Evolutionary conservation across 1,140 invertebrate genomes (phyloP), one percentile per base, ranked within the genome.

Genomic region (Drosophila sproati): DNA sequence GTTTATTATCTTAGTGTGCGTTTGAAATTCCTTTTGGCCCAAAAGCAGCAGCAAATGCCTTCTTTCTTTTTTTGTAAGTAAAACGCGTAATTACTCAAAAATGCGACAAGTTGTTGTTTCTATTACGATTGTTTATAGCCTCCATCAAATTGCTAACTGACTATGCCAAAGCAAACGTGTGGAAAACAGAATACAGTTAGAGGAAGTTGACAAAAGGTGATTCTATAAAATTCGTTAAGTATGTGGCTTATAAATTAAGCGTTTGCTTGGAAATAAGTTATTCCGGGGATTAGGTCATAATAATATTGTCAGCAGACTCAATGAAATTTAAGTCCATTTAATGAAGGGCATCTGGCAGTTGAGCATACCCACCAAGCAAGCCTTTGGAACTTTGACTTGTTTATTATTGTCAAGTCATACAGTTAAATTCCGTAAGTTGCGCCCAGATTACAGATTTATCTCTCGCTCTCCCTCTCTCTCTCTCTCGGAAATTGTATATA

Each of bases 11-110:
- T 83, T 41, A 72, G 48, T 69, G 59, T 63, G 35, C 56, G 64
- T 66, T 80, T 77, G 60, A 80, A 82, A 83, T 85, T 85, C 78
- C 75, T 63, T 77, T 77, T 62, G 43, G 68, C 64, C 63, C 66
- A 75, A 45, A 45, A 78, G 52, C 41, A 87, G 41, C 63, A 20
- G 20, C 20, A 20, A 20, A 20, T 20, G 20, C 20, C 20, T 20
- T 20, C 20, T 20, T 20, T 20, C 12, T 12, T 20, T 20, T 20
- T 75, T 75, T 74, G 62, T 88, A 83, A 88, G 73, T 71, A 75
- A 20, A 87, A 88, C 73, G 77, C 80, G 82, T 87, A 87, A 88
- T 87, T 87, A 89, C 83, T 20, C 32, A 75, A 71, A 71, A 64
- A 75, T 75, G 68, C 68, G 66, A 70, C 60, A 68, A 71, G 54